These are phyloP conservation scores for Heliothis subflexa DNA, from an alignment of 1,140 invertebrate genomes.

Conservation along the genomic window DNA sequence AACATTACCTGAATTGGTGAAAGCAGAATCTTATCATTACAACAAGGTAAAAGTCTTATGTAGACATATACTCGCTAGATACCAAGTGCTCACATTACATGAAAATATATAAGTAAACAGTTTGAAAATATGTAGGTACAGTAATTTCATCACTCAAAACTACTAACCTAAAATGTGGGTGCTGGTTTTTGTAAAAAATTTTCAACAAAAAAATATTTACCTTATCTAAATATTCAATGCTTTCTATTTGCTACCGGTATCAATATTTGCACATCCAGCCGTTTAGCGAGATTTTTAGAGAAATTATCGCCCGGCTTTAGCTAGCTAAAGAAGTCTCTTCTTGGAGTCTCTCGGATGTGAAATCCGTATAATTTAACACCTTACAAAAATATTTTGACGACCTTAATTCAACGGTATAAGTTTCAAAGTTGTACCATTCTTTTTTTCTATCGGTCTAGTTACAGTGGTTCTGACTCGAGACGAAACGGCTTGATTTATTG, in stretches of 20 bases:
- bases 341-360: slow-evolving; percentile 32
- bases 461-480: slow-evolving; percentile 18
- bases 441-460: slow-evolving; percentile 19
- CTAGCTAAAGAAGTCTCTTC: slow-evolving; percentile 1
- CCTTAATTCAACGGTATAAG: neutral
- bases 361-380: neutral
- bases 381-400: neutral
- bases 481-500: slow-evolving; percentile 47
- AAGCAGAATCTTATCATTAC: neutral
- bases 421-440: slow-evolving; percentile 7
- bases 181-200: slow-evolving; percentile 3
- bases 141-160: no score
- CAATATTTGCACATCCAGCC: slow-evolving; percentile 39
- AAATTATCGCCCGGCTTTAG: slow-evolving; percentile 45
- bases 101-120: no score
- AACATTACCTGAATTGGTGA: slow-evolving; percentile 17
- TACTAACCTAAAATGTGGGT: neutral
- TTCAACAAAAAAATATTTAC: slow-evolving; percentile 42
- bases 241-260: slow-evolving; percentile 56
- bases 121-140: no score
- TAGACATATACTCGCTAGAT: neutral
- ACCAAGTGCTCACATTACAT: no score
- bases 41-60: neutral
- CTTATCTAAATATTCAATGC: slow-evolving; percentile 45
- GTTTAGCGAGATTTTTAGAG: slow-evolving; percentile 51